phyloP scores from a whole-genome alignment of 2,113 vertebrate species.

The Dipodomys stephensi region DNA sequence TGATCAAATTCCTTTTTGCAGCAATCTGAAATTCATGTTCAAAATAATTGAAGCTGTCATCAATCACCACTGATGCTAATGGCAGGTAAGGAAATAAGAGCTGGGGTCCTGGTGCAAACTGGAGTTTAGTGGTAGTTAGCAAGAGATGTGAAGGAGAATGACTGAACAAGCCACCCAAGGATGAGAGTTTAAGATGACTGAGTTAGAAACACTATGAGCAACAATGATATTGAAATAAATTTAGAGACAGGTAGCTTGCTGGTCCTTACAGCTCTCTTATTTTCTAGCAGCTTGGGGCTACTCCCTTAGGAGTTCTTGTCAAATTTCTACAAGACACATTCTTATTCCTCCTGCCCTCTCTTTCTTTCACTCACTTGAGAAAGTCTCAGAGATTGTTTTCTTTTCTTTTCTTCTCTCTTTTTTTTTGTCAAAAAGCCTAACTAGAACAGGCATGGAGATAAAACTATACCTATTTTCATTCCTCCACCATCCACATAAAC shows the following conservation, averaged over 20 bases:
- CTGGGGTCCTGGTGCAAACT: neutral
- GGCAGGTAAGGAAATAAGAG: neutral
- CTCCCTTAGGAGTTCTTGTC: neutral
- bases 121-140: neutral
- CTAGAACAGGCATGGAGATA: neutral
- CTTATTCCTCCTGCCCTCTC: neutral
- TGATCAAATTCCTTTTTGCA: conserved; percentile 10
- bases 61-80: neutral
- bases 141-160: neutral
- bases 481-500: neutral
- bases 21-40: neutral
- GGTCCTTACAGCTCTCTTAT: neutral
- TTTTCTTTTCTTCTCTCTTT: too few species aligned
- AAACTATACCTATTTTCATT: neutral
- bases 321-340: neutral
- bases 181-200: neutral
- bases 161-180: neutral
- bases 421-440: neutral
- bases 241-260: neutral
- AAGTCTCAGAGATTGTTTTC: neutral
- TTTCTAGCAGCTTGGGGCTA: neutral
- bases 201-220: neutral
- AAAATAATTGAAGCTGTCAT: neutral
- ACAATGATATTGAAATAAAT: neutral
- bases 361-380: neutral